Evolutionary conservation across 2,113 vertebrate genomes (phyloP).

Genomic region (Leucosticte australis): DNA sequence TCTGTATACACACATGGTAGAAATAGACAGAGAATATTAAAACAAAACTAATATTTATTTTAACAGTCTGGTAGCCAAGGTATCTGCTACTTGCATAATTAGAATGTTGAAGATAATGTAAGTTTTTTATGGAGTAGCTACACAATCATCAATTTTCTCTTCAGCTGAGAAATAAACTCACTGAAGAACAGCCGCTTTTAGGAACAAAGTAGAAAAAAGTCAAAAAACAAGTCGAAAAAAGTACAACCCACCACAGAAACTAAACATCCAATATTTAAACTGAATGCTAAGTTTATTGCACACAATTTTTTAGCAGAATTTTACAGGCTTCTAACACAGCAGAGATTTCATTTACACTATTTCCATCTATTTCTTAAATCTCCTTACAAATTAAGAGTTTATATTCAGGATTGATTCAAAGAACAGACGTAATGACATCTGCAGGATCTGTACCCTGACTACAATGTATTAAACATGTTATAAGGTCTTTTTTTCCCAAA

Average conservation of each 20-base stretch:
- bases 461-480: not conserved
- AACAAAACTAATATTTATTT: not conserved
- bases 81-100: not conserved
- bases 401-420: not conserved
- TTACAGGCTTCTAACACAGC: not conserved
- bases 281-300: not conserved
- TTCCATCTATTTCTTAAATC: not conserved
- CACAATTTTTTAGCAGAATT: not conserved
- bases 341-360: not conserved
- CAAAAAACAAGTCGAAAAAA: not conserved
- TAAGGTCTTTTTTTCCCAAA: not conserved
- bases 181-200: not conserved
- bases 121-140: not conserved
- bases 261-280: not conserved
- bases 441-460: not conserved
- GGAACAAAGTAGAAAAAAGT: not conserved
- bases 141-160: not conserved
- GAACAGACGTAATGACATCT: not conserved
- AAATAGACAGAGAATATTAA: not conserved
- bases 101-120: not conserved
- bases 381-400: not conserved
- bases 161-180: not conserved
- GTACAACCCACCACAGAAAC: not conserved
- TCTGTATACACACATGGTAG: not conserved
- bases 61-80: not conserved